Evolutionary conservation across 2,888 invertebrate genomes (phyloP).

Genomic region (Diploptera punctata): DNA sequence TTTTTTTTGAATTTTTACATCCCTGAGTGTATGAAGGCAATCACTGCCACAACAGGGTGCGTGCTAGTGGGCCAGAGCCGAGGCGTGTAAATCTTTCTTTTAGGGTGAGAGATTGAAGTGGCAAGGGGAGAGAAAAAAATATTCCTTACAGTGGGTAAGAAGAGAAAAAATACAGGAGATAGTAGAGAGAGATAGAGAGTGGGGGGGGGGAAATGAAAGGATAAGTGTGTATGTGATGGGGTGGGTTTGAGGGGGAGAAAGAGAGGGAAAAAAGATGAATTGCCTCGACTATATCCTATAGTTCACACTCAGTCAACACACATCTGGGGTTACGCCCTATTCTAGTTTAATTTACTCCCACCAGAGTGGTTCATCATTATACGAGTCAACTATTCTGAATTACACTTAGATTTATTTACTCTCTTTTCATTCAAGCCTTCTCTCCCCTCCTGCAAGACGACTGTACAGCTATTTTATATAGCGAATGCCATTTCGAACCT

Average conservation of each 20-base stretch:
- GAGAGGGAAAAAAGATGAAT: conserved; percentile 36
- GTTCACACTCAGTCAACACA: conserved; percentile 28
- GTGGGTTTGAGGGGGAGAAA: no score
- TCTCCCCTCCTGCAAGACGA: no score
- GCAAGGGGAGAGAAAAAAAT: conserved; percentile 18
- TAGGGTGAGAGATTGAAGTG: conserved; percentile 35
- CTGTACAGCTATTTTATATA: no score
- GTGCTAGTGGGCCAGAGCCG: conserved; percentile 5
- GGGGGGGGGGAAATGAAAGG: not conserved
- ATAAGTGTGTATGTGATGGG: not conserved
- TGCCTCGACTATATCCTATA: conserved; percentile 26
- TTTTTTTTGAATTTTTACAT: no score
- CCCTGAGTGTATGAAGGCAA: no score
- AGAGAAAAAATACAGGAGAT: not conserved
- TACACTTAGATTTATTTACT: not conserved
- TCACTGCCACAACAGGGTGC: no score
- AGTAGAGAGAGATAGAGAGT: no score
- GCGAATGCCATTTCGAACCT: no score
- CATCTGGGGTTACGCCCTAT: conserved; percentile 8
- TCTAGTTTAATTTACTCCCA: not conserved
- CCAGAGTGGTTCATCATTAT: not conserved
- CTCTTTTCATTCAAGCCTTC: no score
- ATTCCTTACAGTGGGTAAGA: conserved; percentile 1
- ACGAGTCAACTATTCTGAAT: not conserved
- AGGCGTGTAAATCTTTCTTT: conserved; percentile 42